Percentiles rank a stretch among this genome's conserved stretches.
These are phyloP conservation scores for Chionodraco myersi DNA, from an alignment of 2,113 vertebrate species.

Conservation along the genomic window DNA sequence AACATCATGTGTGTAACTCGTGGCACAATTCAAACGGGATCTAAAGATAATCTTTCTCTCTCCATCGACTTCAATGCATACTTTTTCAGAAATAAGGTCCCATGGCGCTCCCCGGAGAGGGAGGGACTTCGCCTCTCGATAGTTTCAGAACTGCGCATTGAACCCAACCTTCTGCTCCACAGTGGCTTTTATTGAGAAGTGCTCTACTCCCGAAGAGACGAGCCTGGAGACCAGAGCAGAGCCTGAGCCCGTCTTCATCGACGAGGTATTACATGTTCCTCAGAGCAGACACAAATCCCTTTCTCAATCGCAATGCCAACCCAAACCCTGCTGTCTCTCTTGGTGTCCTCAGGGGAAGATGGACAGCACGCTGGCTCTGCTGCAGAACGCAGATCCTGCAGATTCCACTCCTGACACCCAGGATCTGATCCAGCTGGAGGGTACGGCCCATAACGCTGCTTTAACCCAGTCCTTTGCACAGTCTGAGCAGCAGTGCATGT, in stretches of 20 bases:
- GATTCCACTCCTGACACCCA: conserved; percentile 88
- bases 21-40: too few species aligned
- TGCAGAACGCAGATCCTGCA: conserved; percentile 94
- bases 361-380: conserved; percentile 90
- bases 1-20: too few species aligned
- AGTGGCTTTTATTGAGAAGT: conserved; percentile 84
- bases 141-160: not conserved
- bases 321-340: not conserved
- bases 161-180: not conserved
- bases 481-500: not conserved
- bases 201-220: conserved; percentile 80
- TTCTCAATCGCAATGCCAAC: not conserved
- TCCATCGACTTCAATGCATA: too few species aligned
- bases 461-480: not conserved
- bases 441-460: conserved; percentile 75
- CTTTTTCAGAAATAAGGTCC: too few species aligned
- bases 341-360: conserved; percentile 88
- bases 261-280: conserved; percentile 86
- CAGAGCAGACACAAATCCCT: not conserved
- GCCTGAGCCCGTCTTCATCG: conserved; percentile 93
- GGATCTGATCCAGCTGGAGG: conserved; percentile 93
- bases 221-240: conserved; percentile 86
- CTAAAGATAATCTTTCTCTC: too few species aligned
- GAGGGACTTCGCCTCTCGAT: not conserved
- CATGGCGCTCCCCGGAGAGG: too few species aligned